phyloP scores from a whole-genome alignment of 2,797 vertebrate genomes.

The Erpetoichthys calabaricus region DNA sequence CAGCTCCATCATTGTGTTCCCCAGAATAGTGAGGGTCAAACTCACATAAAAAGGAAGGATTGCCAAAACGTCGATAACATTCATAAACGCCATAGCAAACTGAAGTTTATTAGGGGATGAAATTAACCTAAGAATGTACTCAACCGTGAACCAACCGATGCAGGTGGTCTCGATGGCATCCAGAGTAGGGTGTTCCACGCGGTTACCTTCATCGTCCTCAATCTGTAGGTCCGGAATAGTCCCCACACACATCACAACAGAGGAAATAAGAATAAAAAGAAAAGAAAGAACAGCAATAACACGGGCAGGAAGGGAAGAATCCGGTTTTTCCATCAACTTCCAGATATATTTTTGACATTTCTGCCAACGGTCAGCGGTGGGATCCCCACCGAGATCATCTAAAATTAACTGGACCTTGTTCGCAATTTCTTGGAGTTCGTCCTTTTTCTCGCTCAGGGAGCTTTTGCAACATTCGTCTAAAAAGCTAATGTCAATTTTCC shows the following conservation, averaged over 20 bases:
- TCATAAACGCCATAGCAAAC: constrained; percentile 84
- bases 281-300: constrained; percentile 79
- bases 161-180: constrained; percentile 85
- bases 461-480: constrained; percentile 88
- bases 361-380: constrained; percentile 54
- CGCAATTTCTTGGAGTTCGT: constrained; percentile 83
- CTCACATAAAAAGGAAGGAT: constrained; percentile 90
- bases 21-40: constrained; percentile 72
- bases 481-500: constrained; percentile 80
- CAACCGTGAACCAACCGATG: constrained; percentile 86
- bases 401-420: constrained; percentile 76
- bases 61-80: constrained; percentile 80
- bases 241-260: constrained; percentile 84
- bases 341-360: constrained; percentile 73
- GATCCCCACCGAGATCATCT: constrained; percentile 75
- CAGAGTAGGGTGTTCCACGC: constrained; percentile 73
- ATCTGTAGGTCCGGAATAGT: constrained; percentile 89
- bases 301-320: constrained; percentile 71
- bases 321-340: constrained; percentile 92
- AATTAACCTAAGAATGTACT: constrained; percentile 74
- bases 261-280: constrained; percentile 75
- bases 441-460: constrained; percentile 77
- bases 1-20: constrained; percentile 80
- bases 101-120: constrained; percentile 77
- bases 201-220: constrained; percentile 62